phyloP scores from a whole-genome alignment of 2,113 vertebrate genomes.

The Rhinoptilus africanus region DNA sequence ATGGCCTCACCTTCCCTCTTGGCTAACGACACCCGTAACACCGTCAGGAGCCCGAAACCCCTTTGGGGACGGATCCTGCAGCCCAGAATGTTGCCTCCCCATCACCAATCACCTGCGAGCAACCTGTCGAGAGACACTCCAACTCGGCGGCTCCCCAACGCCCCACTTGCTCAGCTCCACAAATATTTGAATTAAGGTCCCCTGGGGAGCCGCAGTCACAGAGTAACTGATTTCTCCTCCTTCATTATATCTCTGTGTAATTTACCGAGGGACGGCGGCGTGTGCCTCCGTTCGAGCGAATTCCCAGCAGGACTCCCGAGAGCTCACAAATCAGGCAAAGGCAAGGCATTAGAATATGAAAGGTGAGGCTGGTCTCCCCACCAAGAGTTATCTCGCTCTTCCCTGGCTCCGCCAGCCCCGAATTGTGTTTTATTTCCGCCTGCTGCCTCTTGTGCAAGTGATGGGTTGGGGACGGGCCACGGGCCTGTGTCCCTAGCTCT shows the following conservation, averaged over 20 bases:
- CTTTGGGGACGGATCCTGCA: background rate
- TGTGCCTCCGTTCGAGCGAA: conserved; percentile 56
- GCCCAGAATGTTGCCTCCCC: background rate
- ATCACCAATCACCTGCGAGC: conserved; percentile 32
- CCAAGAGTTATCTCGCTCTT: conserved; percentile 17
- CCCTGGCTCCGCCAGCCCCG: background rate
- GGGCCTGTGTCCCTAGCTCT: background rate
- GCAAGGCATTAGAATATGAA: conserved; percentile 71
- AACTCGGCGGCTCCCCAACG: conserved; percentile 16
- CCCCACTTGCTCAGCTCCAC: conserved; percentile 68
- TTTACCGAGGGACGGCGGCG: conserved; percentile 62
- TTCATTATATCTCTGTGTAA: conserved; percentile 72
- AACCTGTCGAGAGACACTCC: conserved; percentile 51
- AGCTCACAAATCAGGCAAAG: conserved; percentile 69
- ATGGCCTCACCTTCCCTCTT: background rate
- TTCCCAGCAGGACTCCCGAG: conserved; percentile 67
- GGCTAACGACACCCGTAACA: background rate
- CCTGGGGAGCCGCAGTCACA: conserved; percentile 65
- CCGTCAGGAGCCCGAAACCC: background rate
- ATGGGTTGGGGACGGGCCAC: rapidly evolving
- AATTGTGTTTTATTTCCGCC: background rate
- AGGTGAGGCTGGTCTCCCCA: conserved; percentile 61
- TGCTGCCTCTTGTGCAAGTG: background rate
- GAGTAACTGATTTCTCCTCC: conserved; percentile 72
- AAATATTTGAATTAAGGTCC: conserved; percentile 73